phyloP scores from a whole-genome alignment of 2,888 invertebrate genomes.

The Sialis fuliginosa region DNA sequence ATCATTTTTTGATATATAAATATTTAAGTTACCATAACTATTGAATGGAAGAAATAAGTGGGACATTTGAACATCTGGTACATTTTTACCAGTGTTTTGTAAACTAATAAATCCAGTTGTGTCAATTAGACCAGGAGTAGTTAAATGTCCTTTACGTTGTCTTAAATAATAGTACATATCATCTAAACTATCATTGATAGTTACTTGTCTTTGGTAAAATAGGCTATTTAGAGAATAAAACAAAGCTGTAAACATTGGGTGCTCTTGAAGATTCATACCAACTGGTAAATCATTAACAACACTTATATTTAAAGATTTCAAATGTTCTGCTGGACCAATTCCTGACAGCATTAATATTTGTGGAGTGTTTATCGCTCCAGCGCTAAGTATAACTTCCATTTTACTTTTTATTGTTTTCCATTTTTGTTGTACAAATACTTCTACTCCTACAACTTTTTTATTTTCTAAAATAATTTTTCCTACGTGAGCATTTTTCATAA shows the following conservation, averaged over 20 bases:
- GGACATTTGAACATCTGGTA: slow-evolving; percentile 34
- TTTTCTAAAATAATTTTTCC: slow-evolving; percentile 29
- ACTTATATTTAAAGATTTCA: slow-evolving; percentile 27
- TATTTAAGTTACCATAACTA: slow-evolving; percentile 15
- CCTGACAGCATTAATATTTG: slow-evolving; percentile 53
- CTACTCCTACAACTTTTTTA: slow-evolving; percentile 27
- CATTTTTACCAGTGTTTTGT: slow-evolving; percentile 20
- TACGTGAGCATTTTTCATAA: slow-evolving; percentile 36
- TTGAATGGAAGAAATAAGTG: slow-evolving; percentile 20
- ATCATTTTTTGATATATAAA: slow-evolving; percentile 17
- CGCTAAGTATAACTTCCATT: slow-evolving; percentile 45
- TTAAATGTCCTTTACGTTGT: slow-evolving; percentile 25
- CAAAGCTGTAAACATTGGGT: slow-evolving; percentile 27
- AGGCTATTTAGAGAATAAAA: slow-evolving; percentile 14
- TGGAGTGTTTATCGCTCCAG: slow-evolving; percentile 46
- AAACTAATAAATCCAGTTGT: slow-evolving; percentile 33
- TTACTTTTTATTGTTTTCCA: slow-evolving; percentile 22
- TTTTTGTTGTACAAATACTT: slow-evolving; percentile 20
- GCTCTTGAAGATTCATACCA: slow-evolving; percentile 37
- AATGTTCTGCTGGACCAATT: slow-evolving; percentile 33
- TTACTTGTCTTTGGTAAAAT: background rate
- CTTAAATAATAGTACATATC: slow-evolving; percentile 28
- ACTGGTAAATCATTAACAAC: slow-evolving; percentile 29
- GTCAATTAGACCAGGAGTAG: slow-evolving; percentile 25
- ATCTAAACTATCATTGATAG: slow-evolving; percentile 10